Base-by-base conservation (phyloP, 2,113 vertebrate species). In the Paraplagusia blochii region DNA sequence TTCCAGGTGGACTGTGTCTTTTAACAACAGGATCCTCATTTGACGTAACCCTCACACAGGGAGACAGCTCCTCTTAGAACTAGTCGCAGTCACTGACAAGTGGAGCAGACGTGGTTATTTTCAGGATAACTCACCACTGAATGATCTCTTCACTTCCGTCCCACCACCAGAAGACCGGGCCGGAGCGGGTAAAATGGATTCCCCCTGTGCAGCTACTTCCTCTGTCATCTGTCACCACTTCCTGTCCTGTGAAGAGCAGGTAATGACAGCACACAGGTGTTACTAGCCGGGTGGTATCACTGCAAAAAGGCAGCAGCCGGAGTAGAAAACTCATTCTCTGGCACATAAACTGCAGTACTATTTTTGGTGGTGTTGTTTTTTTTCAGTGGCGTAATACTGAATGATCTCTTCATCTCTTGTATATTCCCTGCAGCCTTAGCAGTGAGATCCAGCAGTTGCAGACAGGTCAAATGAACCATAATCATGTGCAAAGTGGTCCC, bases 151-250 rank as follows among this genome's bases (percentile, higher is more conserved):
- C 47, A 57, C 73, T 78, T 87, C 83, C 59, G 66, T 67, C 72
- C 63, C 5, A 33, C 61, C 75, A 76, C 72, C 73, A 68, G 46
- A 64, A 29, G 55, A 53, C 70, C 53, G 43, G 48, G 14, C 62
- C 55, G 46, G 48, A 9, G 38, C 17, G 47, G 62, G 66, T 47
- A 68, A 60, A 61, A 64, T 15, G 48, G 61, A 82, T 67, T 84
- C 77, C 88, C 81, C 61, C 67, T 44, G 83, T 81, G 81, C 12
- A 35, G 48, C 74, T 19, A 85, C 87, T 90, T 89, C 87, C 87
- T 87, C 67, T 44, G 77, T 71, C 69, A 51, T 87, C 88, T 87
- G 85, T 88, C 86, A 87, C 77, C 87, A 66, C 84, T 88, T 90
- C 88, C 88, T 88, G 86, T 77, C 61, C 22, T 51, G 72, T 63